phyloP scores from a whole-genome alignment of 2,797 vertebrate genomes.

The Streptopelia turtur region DNA sequence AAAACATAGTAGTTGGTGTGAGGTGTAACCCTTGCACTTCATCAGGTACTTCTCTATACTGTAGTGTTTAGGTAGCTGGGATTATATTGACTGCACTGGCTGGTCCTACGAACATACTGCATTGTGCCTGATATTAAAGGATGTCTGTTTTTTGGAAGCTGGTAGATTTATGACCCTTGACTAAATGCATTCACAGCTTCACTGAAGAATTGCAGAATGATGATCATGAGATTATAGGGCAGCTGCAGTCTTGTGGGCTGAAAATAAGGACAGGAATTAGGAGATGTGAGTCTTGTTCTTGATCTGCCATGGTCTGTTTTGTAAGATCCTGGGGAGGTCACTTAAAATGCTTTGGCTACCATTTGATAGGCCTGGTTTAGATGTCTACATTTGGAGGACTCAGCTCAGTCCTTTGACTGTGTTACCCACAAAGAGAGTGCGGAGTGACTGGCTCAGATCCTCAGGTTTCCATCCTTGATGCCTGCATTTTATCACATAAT shows the following conservation, averaged over 20 bases:
- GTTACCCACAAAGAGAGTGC: background rate
- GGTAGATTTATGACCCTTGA: background rate
- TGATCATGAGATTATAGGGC: constrained; percentile 14
- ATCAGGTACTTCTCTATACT: background rate
- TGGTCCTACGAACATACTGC: background rate
- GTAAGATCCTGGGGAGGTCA: background rate
- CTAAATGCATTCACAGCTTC: constrained; percentile 26
- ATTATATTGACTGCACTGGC: background rate
- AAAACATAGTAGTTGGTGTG: background rate
- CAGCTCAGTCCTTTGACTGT: background rate
- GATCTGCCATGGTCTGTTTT: background rate
- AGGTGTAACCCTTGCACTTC: background rate
- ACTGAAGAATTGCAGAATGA: background rate
- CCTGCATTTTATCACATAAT: background rate
- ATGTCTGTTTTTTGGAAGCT: background rate
- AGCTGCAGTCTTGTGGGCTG: background rate
- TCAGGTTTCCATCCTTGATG: background rate
- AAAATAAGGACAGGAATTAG: background rate
- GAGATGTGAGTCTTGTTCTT: background rate
- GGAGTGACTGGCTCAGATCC: background rate
- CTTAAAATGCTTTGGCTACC: background rate
- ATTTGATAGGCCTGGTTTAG: background rate
- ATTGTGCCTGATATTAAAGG: background rate
- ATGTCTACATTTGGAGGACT: background rate
- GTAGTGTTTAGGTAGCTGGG: background rate